These are phyloP conservation scores for Oceanodroma leucorhoa DNA, from an alignment of 2,797 vertebrate species.

Conservation along the genomic window DNA sequence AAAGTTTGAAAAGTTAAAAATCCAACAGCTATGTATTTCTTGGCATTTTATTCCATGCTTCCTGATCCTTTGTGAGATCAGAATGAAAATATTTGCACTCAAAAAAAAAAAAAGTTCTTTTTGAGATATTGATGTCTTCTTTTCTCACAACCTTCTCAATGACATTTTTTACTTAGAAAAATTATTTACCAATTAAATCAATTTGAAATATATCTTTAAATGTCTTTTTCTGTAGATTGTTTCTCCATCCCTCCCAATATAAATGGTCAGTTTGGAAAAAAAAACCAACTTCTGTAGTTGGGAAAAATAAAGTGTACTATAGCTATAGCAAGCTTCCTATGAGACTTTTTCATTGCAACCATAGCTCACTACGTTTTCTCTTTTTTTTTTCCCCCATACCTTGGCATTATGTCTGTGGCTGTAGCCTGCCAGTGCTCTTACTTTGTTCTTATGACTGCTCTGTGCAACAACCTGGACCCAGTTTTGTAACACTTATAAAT, in stretches of 20 bases:
- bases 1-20: neutral
- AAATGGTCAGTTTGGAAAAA: neutral
- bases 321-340: neutral
- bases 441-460: neutral
- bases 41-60: neutral
- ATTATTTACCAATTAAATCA: neutral
- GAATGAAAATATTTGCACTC: neutral
- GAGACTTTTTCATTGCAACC: neutral
- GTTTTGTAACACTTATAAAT: neutral
- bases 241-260: neutral
- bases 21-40: neutral
- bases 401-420: neutral
- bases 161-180: neutral
- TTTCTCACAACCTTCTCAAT: neutral
- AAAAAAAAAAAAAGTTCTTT: neutral
- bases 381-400: accelerated
- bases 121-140: neutral
- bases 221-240: neutral
- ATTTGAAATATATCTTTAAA: neutral
- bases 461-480: neutral
- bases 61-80: neutral
- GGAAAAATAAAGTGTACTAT: neutral
- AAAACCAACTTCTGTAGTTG: accelerated
- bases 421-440: neutral
- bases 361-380: neutral